These are phyloP conservation scores for Calidris pygmaea DNA, from an alignment of 2,113 vertebrate genomes.

Conservation along the genomic window DNA sequence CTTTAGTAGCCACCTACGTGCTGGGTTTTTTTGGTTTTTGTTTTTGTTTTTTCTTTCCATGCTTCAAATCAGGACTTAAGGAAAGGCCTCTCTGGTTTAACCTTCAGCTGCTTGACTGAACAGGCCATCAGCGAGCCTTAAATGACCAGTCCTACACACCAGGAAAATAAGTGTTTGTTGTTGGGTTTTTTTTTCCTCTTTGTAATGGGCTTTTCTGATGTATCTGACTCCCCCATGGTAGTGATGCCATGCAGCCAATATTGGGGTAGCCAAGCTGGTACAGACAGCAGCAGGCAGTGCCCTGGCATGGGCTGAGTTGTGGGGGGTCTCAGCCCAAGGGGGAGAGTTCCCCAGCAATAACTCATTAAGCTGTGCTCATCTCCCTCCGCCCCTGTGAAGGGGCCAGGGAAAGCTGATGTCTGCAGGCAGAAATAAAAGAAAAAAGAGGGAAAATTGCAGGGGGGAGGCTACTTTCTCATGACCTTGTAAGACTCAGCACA, in stretches of 20 bases:
- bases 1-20: neutral
- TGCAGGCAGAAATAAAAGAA: neutral
- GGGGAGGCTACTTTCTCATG: neutral
- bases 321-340: neutral
- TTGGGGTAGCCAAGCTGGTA: no score
- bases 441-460: neutral
- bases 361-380: neutral
- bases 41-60: neutral
- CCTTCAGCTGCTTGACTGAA: neutral
- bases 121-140: accelerated
- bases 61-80: neutral
- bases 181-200: neutral
- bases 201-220: neutral
- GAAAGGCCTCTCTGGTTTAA: neutral
- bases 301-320: neutral
- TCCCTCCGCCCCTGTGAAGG: neutral
- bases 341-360: no score
- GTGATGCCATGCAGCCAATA: no score
- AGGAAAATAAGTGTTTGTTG: neutral
- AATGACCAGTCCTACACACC: neutral
- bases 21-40: neutral
- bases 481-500: neutral
- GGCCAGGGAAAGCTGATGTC: neutral
- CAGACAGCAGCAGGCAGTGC: neutral
- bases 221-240: neutral